Evolutionary conservation across 1,140 invertebrate genomes (phyloP).

Genomic region (Drosophila watanabei): DNA sequence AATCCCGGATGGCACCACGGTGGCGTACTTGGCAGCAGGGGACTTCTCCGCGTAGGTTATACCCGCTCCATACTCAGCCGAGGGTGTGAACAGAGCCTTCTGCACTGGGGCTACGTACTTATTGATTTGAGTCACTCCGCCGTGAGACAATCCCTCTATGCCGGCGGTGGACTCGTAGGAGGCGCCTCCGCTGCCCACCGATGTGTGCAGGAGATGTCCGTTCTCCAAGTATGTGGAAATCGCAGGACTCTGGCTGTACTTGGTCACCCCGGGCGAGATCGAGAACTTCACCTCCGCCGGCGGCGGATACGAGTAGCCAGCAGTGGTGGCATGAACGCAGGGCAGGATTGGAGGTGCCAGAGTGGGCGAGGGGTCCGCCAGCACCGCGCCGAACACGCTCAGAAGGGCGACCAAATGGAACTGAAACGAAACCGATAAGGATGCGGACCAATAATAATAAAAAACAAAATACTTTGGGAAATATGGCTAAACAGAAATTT

Average conservation of each 20-base stretch:
- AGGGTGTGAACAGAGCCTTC: slow-evolving; percentile 59
- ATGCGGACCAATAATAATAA: not conserved
- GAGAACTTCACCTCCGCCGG: slow-evolving; percentile 79
- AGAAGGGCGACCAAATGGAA: slow-evolving; percentile 49
- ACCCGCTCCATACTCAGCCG: slow-evolving; percentile 66
- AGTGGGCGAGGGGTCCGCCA: slow-evolving; percentile 66
- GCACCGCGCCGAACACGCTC: slow-evolving; percentile 57
- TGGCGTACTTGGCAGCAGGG: slow-evolving; percentile 77
- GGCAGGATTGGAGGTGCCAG: slow-evolving; percentile 55
- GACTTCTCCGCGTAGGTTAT: slow-evolving; percentile 82
- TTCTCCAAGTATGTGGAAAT: slow-evolving; percentile 76
- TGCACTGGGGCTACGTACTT: slow-evolving; percentile 71
- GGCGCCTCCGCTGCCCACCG: slow-evolving; percentile 54
- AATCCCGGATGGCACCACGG: slow-evolving; percentile 74
- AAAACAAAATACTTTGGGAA: not conserved
- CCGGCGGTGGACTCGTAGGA: slow-evolving; percentile 67
- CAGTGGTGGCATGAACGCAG: slow-evolving; percentile 66
- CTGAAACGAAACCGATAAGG: slow-evolving; percentile 18
- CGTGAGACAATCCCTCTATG: slow-evolving; percentile 60
- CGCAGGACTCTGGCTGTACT: slow-evolving; percentile 68
- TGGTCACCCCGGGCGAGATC: slow-evolving; percentile 66
- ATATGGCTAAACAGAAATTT: not conserved
- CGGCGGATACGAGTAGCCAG: slow-evolving; percentile 68
- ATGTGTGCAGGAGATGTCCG: slow-evolving; percentile 64
- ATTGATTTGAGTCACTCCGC: slow-evolving; percentile 55